phyloP scores from a whole-genome alignment of 2,888 invertebrate species.

The Drosophila borealis region DNA sequence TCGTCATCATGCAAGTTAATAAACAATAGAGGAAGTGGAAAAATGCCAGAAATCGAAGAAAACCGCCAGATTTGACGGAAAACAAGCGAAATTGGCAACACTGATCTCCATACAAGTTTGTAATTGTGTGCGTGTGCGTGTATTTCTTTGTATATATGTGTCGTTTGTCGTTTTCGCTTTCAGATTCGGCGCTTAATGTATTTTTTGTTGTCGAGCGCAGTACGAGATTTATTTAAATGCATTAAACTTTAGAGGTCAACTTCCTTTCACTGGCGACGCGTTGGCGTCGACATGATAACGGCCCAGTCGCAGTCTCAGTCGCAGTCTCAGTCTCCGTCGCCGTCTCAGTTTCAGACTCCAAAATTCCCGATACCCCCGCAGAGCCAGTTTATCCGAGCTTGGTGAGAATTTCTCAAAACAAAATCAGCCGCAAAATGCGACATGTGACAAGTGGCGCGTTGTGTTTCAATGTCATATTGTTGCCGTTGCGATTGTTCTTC shows the following conservation, averaged over 20 bases:
- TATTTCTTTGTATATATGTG: background rate
- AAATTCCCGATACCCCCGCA: slow-evolving; percentile 23
- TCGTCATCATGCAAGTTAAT: too few relatives aligned
- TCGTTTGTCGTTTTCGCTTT: slow-evolving; percentile 71
- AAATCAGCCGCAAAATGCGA: slow-evolving; percentile 77
- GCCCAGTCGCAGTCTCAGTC: slow-evolving; percentile 26
- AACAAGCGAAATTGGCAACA: background rate
- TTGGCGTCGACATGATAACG: slow-evolving; percentile 62
- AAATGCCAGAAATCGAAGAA: background rate
- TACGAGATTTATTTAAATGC: slow-evolving; percentile 80
- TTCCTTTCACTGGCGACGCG: slow-evolving; percentile 80
- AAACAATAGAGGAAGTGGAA: too few relatives aligned
- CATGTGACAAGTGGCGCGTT: slow-evolving; percentile 77
- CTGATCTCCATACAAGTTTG: slow-evolving; percentile 3
- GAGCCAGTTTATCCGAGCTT: slow-evolving; percentile 30
- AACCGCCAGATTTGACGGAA: background rate
- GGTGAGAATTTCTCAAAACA: slow-evolving; percentile 45
- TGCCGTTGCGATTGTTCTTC: slow-evolving; percentile 18
- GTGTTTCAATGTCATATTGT: slow-evolving; percentile 73
- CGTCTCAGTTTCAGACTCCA: slow-evolving; percentile 20
- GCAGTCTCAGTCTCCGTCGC: background rate
- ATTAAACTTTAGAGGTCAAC: slow-evolving; percentile 83
- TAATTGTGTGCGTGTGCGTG: background rate
- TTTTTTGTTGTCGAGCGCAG: slow-evolving; percentile 30
- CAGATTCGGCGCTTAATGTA: slow-evolving; percentile 70